Conservation (phyloP, 2,797 vertebrate species). For the Thamnophis elegans region DNA sequence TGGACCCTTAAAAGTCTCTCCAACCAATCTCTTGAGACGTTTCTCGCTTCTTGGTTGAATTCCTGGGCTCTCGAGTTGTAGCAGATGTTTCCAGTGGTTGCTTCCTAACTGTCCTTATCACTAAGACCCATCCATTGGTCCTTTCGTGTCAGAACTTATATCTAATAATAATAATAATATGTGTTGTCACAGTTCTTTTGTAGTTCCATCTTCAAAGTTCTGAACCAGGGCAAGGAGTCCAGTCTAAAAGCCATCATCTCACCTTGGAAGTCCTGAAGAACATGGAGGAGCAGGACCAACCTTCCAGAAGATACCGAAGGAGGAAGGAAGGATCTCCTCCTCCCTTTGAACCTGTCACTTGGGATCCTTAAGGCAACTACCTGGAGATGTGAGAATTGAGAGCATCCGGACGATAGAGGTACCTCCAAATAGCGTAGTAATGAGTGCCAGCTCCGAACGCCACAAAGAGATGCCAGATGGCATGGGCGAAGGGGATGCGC, state of each 20-base stretch:
- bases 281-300: neutral
- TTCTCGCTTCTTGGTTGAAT: neutral
- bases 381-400: slow-evolving; percentile 79
- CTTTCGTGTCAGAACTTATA: slow-evolving; percentile 24
- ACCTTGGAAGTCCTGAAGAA: rapidly evolving
- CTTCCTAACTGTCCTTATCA: neutral
- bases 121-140: neutral
- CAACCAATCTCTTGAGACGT: neutral
- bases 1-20: neutral
- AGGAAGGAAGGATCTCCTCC: neutral
- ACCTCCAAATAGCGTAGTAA: slow-evolving; percentile 96
- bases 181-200: neutral
- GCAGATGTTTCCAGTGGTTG: rapidly evolving
- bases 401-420: slow-evolving; percentile 78
- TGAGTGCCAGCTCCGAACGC: slow-evolving; percentile 88
- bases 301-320: neutral
- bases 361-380: slow-evolving; percentile 51
- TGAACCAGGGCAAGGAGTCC: neutral
- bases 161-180: slow-evolving; percentile 29
- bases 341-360: rapidly evolving
- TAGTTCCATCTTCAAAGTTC: slow-evolving; percentile 26
- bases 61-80: neutral
- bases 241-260: neutral
- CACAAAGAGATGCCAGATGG: slow-evolving; percentile 97
- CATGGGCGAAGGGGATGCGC: slow-evolving; percentile 91